Evolutionary conservation across 2,797 vertebrate species (phyloP).

Genomic region (Muraenolepis orangiensis): DNA sequence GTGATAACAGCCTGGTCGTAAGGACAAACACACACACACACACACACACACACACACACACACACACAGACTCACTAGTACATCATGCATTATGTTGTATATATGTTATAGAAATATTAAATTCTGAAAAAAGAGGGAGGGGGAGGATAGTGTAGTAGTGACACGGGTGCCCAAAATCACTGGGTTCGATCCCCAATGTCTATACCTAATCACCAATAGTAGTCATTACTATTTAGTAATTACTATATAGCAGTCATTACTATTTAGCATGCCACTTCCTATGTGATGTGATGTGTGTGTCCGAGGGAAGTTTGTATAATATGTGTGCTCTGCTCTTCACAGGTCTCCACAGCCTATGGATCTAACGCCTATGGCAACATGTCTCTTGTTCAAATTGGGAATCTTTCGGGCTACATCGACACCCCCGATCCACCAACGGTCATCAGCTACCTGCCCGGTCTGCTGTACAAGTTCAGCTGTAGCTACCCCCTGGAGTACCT

Average conservation of each 20-base stretch:
- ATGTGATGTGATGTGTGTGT: not conserved
- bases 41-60: conserved; percentile 6
- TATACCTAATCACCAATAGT: not conserved
- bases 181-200: not conserved
- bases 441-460: conserved; percentile 96
- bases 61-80: not conserved
- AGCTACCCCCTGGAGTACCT: conserved; percentile 97
- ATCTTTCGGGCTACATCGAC: conserved; percentile 94
- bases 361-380: conserved; percentile 87
- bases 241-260: not conserved
- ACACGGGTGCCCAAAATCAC: not conserved
- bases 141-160: not conserved
- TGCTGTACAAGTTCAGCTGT: conserved; percentile 98
- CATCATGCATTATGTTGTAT: too few relatives aligned
- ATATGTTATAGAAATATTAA: not conserved
- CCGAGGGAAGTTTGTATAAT: not conserved
- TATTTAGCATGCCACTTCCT: not conserved
- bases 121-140: not conserved
- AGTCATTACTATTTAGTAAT: not conserved
- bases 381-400: conserved; percentile 94
- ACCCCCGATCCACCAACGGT: conserved; percentile 93
- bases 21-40: conserved; percentile 43
- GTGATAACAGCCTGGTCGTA: conserved; percentile 93
- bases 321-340: conserved; percentile 30
- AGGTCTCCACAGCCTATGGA: conserved; percentile 90